Conservation (phyloP, 1,140 invertebrate genomes). For the Polypedilum vanderplanki region DNA sequence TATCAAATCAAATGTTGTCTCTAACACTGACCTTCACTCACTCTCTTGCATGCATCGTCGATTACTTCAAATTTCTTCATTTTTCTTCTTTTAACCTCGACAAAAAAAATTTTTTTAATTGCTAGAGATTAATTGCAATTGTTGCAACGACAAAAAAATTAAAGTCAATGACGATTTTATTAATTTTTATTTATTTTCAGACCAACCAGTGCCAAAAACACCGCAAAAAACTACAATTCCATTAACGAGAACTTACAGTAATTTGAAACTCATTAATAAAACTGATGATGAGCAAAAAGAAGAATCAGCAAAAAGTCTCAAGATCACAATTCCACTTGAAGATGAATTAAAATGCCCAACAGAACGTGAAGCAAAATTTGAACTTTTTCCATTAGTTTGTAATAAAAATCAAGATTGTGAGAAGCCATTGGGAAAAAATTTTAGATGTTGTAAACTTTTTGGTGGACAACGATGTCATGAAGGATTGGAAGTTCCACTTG, state of each 20-base stretch:
- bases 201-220: not conserved
- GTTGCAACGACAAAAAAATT: too few species aligned
- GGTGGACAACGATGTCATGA: conserved; percentile 49
- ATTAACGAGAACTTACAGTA: not conserved
- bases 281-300: not conserved
- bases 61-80: too few species aligned
- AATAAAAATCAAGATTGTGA: conserved; percentile 50
- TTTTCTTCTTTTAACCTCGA: too few species aligned
- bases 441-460: conserved; percentile 49
- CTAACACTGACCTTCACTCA: too few species aligned
- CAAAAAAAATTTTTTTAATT: too few species aligned
- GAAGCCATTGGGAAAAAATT: conserved; percentile 46
- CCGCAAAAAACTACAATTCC: not conserved
- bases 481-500: conserved; percentile 48
- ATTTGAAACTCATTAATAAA: not conserved
- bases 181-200: not conserved
- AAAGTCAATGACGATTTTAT: too few species aligned
- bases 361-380: conserved; percentile 44
- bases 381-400: conserved; percentile 50
- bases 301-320: not conserved
- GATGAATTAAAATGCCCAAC: conserved; percentile 49
- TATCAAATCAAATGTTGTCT: too few species aligned
- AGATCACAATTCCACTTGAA: not conserved
- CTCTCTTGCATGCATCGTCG: too few species aligned
- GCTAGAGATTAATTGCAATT: too few species aligned